Evolutionary conservation across 2,113 vertebrate species (phyloP).

Genomic region (Malurus alboscapulatus): DNA sequence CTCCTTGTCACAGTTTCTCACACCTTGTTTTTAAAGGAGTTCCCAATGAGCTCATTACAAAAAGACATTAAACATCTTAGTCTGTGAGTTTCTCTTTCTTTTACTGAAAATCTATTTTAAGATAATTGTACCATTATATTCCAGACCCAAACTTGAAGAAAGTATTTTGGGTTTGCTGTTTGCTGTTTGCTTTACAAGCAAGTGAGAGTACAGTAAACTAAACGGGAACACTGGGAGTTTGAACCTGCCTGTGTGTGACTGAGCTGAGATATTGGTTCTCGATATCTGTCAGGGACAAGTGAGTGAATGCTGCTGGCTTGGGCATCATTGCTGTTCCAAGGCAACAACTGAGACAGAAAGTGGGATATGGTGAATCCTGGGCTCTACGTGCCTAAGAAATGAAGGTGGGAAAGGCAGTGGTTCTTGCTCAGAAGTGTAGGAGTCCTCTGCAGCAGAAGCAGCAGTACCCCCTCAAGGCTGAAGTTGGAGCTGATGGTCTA

Average conservation of each 20-base stretch:
- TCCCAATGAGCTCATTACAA: not conserved
- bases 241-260: not conserved
- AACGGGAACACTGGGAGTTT: fast-evolving
- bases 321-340: not conserved
- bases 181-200: not conserved
- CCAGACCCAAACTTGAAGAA: not conserved
- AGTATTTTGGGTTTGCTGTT: not conserved
- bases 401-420: not conserved
- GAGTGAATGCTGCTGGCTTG: not conserved
- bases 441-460: not conserved
- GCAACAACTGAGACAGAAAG: not conserved
- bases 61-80: not conserved
- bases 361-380: not conserved
- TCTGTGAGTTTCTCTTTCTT: not conserved
- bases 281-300: not conserved
- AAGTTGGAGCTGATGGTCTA: not conserved
- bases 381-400: not conserved
- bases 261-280: not conserved
- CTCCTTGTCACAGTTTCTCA: not conserved
- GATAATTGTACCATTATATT: not conserved
- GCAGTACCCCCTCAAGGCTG: not conserved
- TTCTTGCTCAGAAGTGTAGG: not conserved
- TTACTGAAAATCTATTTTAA: not conserved
- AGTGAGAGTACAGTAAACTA: not conserved
- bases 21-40: not conserved